Base-by-base conservation (phyloP, 2,888 invertebrate species). In the Pristionchus mayeri region DNA sequence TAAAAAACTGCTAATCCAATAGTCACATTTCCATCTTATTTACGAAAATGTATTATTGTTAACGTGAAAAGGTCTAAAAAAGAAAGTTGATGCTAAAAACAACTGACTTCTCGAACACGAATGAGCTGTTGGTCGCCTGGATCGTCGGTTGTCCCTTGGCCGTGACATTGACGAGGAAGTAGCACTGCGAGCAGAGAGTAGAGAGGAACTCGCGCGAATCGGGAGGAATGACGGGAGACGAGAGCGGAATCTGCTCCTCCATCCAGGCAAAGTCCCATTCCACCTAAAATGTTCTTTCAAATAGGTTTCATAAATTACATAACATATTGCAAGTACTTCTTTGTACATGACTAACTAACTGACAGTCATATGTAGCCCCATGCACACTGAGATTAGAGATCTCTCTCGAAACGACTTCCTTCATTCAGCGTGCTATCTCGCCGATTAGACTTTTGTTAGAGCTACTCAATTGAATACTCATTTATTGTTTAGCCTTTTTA, bases 231-330 rank as follows among this genome's bases (percentile, higher is more conserved):
- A 91, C 88, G 1, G 89, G 89, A 50, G 89, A 89, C 9, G 88
- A 86, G 48, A 92, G 88, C 0, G 91, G 91, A 83, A 92, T 91
- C 75, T 89, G 86, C 85, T 92, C 91, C 63, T 90, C 87, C 90
- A 92, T 90, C 91, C 92, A 92, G 82, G 91, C 89, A 82, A 92
- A 91, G 75, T 91, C 88, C 92, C 92, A 92, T 34, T 90, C 88
- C 3, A 89, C 85, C 86, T 87, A 57, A 40, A 85, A 83, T 37
- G n/a, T n/a, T n/a, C n/a, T n/a, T n/a, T n/a, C n/a, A n/a, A n/a
- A n/a, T n/a, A 13, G 50, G 44, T 9, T 44, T 9, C 27, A 18
- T n/a, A n/a, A 60, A 60, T 60, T 21, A 27, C 2, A 4, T 18
- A 50, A 4, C 11, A 24, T 27, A 60, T 60, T 27, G 57, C 57